A percentile compares a stretch with the other conserved stretches of the same genome.
phyloP scores from a whole-genome alignment of 2,888 invertebrate genomes.

The Caenorhabditis drosophilae region DNA sequence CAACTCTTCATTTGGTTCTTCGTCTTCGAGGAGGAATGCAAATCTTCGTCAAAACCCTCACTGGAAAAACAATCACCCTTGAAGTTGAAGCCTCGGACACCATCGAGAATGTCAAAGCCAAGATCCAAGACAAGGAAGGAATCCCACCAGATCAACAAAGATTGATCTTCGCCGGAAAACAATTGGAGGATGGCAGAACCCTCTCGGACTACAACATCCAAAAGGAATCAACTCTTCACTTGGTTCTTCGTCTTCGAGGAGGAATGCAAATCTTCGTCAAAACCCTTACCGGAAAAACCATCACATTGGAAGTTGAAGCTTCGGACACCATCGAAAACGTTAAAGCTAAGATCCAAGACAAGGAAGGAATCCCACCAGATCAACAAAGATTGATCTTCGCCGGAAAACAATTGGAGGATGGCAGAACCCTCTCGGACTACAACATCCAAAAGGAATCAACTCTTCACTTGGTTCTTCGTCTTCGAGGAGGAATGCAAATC shows the following conservation, averaged over 20 bases:
- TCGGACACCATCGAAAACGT: slow-evolving; percentile 47
- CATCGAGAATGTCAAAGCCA: slow-evolving; percentile 50
- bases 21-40: slow-evolving; percentile 76
- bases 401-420: slow-evolving; percentile 52
- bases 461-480: slow-evolving; percentile 49
- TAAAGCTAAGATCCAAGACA: slow-evolving; percentile 47
- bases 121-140: no score
- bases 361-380: slow-evolving; percentile 47
- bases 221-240: no score
- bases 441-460: slow-evolving; percentile 48
- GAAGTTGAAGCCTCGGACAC: slow-evolving; percentile 43
- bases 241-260: no score
- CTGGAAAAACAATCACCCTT: slow-evolving; percentile 76
- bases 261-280: slow-evolving; percentile 95
- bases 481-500: slow-evolving; percentile 80
- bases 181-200: no score
- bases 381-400: slow-evolving; percentile 50
- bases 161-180: no score
- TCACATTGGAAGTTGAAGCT: slow-evolving; percentile 69
- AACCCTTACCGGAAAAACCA: slow-evolving; percentile 84
- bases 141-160: no score
- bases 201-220: no score
- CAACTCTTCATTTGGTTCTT: slow-evolving; percentile 47
- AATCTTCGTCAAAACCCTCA: slow-evolving; percentile 87
- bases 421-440: slow-evolving; percentile 54